Conservation (phyloP, 2,888 invertebrate species). For the Schizaphis graminum region DNA sequence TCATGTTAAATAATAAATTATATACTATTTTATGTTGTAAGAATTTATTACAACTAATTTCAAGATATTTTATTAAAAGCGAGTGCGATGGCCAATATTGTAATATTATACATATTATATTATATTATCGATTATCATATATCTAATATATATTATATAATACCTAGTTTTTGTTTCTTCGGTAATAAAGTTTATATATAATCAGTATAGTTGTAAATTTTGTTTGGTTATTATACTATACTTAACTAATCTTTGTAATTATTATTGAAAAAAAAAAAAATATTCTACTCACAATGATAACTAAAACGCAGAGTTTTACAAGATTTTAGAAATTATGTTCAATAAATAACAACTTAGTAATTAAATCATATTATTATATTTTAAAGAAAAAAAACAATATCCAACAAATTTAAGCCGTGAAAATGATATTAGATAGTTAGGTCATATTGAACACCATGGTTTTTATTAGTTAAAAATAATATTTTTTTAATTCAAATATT, state of each 20-base stretch:
- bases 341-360: neutral
- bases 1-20: neutral
- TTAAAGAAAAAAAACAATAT: neutral
- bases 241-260: neutral
- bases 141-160: neutral
- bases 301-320: neutral
- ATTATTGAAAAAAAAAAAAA: neutral
- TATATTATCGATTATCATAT: neutral
- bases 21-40: neutral
- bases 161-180: neutral
- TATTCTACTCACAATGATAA: neutral
- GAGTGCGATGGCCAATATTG: neutral
- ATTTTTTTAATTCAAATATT: too few species aligned
- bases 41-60: neutral
- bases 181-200: neutral
- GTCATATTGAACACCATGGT: too few species aligned
- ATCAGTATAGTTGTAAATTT: neutral
- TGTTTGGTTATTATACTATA: neutral
- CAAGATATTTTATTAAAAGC: neutral
- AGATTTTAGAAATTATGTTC: neutral
- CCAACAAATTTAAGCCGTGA: neutral
- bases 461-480: too few species aligned
- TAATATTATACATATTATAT: neutral
- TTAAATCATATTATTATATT: neutral
- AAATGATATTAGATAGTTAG: too few species aligned